These are phyloP conservation scores for Magallana gigas DNA, from an alignment of 1,140 invertebrate genomes.

Conservation along the genomic window DNA sequence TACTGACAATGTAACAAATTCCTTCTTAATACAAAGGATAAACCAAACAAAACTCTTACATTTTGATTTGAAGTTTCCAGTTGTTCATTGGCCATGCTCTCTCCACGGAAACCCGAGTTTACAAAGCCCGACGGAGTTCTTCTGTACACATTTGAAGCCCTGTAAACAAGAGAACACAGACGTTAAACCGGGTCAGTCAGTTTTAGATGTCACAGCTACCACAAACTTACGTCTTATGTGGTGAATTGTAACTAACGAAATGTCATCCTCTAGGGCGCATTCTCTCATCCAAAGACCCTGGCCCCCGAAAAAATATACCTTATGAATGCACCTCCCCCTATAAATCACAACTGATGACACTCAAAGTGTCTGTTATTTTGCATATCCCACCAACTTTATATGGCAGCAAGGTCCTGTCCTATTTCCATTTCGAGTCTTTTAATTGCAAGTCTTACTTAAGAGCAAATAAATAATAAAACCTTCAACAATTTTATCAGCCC, in stretches of 20 bases:
- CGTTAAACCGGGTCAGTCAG: not conserved
- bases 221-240: conserved; percentile 4
- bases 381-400: not conserved
- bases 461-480: conserved; percentile 29
- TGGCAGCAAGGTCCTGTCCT: not conserved
- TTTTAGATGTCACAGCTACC: not conserved
- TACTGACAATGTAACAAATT: no score
- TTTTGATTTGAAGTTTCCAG: conserved; percentile 9
- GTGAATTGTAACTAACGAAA: conserved; percentile 8
- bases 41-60: not conserved
- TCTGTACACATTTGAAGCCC: conserved; percentile 11
- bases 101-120: not conserved
- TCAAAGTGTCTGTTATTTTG: not conserved
- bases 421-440: conserved; percentile 13
- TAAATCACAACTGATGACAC: conserved; percentile 26
- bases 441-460: not conserved
- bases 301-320: no score
- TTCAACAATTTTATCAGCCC: conserved; percentile 30
- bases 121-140: conserved; percentile 8
- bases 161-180: not conserved
- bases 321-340: conserved; percentile 1
- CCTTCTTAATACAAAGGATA: no score
- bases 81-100: conserved; percentile 19
- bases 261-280: not conserved
- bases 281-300: not conserved